phyloP scores from a whole-genome alignment of 1,140 invertebrate genomes.

The Bombus superbus region DNA sequence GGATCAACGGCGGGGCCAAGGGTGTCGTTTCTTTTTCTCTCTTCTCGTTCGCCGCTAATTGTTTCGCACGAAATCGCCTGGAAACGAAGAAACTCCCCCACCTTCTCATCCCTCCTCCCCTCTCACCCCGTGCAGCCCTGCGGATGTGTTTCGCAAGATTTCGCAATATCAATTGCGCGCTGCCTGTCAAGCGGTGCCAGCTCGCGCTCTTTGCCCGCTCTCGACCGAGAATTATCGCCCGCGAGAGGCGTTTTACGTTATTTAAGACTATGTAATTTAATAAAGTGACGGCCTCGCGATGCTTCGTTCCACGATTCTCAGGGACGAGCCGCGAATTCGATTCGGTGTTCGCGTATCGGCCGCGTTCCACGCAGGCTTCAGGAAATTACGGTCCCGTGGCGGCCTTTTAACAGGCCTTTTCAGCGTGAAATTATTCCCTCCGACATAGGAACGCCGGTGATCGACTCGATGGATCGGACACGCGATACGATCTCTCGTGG shows the following conservation, averaged over 20 bases:
- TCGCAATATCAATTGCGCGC: slow-evolving; percentile 67
- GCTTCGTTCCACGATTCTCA: not conserved
- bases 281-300: slow-evolving; percentile 47
- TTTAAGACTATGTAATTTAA: slow-evolving; percentile 63
- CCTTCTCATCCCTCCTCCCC: not conserved
- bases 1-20: slow-evolving; percentile 40
- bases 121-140: not conserved
- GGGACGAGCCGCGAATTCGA: slow-evolving; percentile 19
- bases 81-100: slow-evolving; percentile 58
- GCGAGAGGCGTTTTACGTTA: slow-evolving; percentile 54
- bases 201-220: slow-evolving; percentile 14
- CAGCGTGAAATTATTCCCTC: slow-evolving; percentile 27
- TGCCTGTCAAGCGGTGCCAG: slow-evolving; percentile 59
- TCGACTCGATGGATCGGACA: not conserved
- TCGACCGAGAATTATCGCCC: slow-evolving; percentile 49
- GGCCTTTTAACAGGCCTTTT: slow-evolving; percentile 18
- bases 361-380: not conserved
- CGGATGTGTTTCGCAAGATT: slow-evolving; percentile 54
- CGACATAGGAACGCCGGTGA: not conserved
- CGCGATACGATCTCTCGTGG: slow-evolving; percentile 8
- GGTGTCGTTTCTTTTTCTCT: slow-evolving; percentile 31
- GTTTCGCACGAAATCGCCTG: slow-evolving; percentile 58
- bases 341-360: not conserved
- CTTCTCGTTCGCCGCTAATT: slow-evolving; percentile 41
- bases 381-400: slow-evolving; percentile 15